Evolutionary conservation across 1,140 invertebrate genomes (phyloP).

Genomic region (Melipona quadrifasciata): DNA sequence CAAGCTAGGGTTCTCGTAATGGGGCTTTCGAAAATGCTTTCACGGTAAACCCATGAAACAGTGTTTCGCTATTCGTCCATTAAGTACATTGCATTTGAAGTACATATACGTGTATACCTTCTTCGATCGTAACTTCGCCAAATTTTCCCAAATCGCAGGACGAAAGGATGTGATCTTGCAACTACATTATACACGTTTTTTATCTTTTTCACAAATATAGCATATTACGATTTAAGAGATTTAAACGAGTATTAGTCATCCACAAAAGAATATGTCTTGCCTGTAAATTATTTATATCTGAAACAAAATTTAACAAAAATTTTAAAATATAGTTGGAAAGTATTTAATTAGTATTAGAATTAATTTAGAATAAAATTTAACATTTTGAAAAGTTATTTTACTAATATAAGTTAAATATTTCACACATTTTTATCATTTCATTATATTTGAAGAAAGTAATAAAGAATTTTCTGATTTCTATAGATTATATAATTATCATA

Average conservation of each 20-base stretch:
- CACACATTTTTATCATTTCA: too few species aligned
- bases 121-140: slow-evolving; percentile 8
- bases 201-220: too few species aligned
- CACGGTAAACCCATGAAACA: slow-evolving; percentile 45
- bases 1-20: slow-evolving; percentile 35
- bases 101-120: slow-evolving; percentile 24
- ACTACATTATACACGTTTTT: background rate
- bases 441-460: too few species aligned
- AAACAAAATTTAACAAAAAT: background rate
- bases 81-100: slow-evolving; percentile 40
- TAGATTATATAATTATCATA: too few species aligned
- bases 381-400: background rate
- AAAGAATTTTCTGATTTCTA: too few species aligned
- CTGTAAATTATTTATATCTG: too few species aligned
- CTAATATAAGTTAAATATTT: background rate
- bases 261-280: too few species aligned
- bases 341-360: background rate
- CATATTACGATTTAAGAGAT: too few species aligned
- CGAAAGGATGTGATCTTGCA: background rate
- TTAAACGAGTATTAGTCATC: too few species aligned
- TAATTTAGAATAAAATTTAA: background rate
- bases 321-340: too few species aligned
- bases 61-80: slow-evolving; percentile 47
- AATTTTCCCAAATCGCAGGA: background rate
- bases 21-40: slow-evolving; percentile 49